Base-by-base conservation (phyloP, 2,797 vertebrate species). In the Denticeps clupeoides region DNA sequence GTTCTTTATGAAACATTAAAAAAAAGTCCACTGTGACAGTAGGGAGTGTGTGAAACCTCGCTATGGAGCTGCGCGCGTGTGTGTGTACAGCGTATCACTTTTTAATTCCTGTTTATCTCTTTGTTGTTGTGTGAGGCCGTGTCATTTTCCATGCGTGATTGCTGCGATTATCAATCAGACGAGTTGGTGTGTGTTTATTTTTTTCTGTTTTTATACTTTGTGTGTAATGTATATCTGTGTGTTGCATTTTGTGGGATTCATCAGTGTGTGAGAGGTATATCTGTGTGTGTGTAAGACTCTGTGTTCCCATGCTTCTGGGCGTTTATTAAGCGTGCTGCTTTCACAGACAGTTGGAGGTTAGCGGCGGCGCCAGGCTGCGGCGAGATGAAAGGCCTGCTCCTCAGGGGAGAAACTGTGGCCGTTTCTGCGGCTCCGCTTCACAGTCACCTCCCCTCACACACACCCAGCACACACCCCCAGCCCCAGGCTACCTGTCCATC, bases 331-430 rank as follows among this genome's bases (percentile, higher is more conserved):
- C 72, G 69, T 74, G 75, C 72, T 78, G 79, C 81, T 82, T 84
- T 82, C 77, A 82, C 81, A 87, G 84, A 85, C 83, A 83, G 83
- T 83, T 81, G 72, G 82, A 80, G 80, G 78, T 74, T 80, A 83
- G 79, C 72, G 75, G 73, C 82, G 84, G 83, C 84, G 82, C 83
- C 84, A 85, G 81, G 70, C 67, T 82, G 82, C 81, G 80, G 82
- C 62, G 64, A 82, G 75, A 85, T 85, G 76, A 87, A 85, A 85
- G 78, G 65, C 48, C 57, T 41, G 55, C 82, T 84, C 84, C 83
- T 87, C 81, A 58, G 83, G 71, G 83, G 77, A 84, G 75, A 81
- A 84, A 84, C 80, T 81, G 79, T 78, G 77, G 75, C 72, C 59
- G 69, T 71, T 77, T 66, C 62, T 66, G 58, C 68, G 69, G 71